Base-by-base conservation (phyloP, 2,113 vertebrate genomes). In the Crotophaga sulcirostris region DNA sequence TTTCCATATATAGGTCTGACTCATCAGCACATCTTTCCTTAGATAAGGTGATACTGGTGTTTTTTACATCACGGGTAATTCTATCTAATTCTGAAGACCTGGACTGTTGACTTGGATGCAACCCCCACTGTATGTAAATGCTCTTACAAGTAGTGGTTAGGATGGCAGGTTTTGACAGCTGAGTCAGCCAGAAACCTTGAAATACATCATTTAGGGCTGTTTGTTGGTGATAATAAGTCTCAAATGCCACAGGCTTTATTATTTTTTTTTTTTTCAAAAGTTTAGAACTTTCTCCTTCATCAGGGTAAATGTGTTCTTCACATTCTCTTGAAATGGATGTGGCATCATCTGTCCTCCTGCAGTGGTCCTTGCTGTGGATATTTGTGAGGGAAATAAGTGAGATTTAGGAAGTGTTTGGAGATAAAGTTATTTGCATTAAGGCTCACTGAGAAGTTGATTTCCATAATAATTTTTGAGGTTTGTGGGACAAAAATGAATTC, bases 101-200 rank as follows among this genome's bases (percentile, higher is more conserved):
- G 78, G 72, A 59, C 72, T 0, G 3, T 67, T 88, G 63, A 19
- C 55, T 91, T 88, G 75, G 63, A 59, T 80, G 72, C 59, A 91
- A 31, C 55, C 38, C 38, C 29, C 33, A n/a, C 44, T 59, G 16
- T 31, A 29, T 93, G 25, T 49, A 82, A 87, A 36, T 33, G 74
- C 33, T 91, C 59, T 76, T 90, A 73, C 24, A 94, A 88, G 23
- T 58, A 31, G 34, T 77, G 84, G 89, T 91, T 84, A 45, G 69
- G 58, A 77, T 55, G 70, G 78, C 67, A 93, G 59, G 42, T 93
- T 89, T 79, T 89, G 84, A 90, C 87, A 96, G 82, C 81, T 85
- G 85, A 94, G 36, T 93, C 78, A 94, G 81, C 11, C 67, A 85
- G 70, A 80, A 85, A 45, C 67, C 28, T 80, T 96, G 70, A 90